Conservation (phyloP, 2,888 invertebrate genomes). For the Blastobasis adustella region DNA sequence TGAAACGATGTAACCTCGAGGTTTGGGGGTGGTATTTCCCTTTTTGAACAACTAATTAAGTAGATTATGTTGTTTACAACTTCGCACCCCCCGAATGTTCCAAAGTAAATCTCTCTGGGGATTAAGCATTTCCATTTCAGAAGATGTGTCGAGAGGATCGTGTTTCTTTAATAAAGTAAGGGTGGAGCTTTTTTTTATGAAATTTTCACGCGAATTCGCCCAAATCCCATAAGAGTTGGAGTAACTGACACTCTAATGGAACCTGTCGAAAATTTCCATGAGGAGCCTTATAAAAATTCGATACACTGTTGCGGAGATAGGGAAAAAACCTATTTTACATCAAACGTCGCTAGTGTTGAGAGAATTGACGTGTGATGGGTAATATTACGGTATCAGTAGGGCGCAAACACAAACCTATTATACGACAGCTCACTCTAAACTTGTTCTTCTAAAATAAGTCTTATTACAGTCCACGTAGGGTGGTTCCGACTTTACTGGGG, state of each 20-base stretch:
- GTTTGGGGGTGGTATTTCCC: too few relatives aligned
- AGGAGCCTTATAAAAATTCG: slow-evolving; percentile 37
- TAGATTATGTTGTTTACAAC: too few relatives aligned
- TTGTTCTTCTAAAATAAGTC: not conserved
- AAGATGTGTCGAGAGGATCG: too few relatives aligned
- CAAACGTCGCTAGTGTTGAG: slow-evolving; percentile 19
- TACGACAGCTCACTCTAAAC: too few relatives aligned
- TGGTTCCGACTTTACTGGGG: not conserved
- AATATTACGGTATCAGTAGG: slow-evolving; percentile 15
- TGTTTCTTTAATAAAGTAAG: too few relatives aligned
- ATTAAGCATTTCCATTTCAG: too few relatives aligned
- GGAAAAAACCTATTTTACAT: slow-evolving; percentile 31
- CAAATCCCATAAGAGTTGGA: slow-evolving; percentile 12
- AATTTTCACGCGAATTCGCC: not conserved
- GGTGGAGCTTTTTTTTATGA: too few relatives aligned
- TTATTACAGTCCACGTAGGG: not conserved
- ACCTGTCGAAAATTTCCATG: slow-evolving; percentile 22
- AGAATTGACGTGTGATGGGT: slow-evolving; percentile 27
- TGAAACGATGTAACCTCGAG: too few relatives aligned
- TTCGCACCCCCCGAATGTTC: too few relatives aligned
- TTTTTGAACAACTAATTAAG: too few relatives aligned
- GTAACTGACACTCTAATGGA: slow-evolving; percentile 42
- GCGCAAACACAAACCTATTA: too few relatives aligned
- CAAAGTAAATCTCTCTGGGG: too few relatives aligned
- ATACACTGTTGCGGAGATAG: slow-evolving; percentile 28